Base-by-base conservation (phyloP, 2,113 vertebrate species). In the Taxidea taxus region DNA sequence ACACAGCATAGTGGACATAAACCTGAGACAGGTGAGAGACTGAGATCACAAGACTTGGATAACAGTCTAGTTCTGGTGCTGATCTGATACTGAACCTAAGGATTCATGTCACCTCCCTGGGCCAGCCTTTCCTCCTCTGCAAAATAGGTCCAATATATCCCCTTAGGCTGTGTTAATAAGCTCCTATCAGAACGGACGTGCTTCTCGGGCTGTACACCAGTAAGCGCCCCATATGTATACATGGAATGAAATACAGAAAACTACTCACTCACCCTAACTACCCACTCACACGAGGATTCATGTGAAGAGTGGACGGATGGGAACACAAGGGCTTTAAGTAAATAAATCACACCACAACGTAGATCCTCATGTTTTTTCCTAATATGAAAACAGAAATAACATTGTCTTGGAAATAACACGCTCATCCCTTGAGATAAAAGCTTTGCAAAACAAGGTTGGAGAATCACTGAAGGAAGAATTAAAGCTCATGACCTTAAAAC, bases 401-500 rank as follows among this genome's bases (percentile, higher is more conserved):
- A 60, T 21, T 51, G 13, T 93, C 87, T 95, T 72, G 42, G 78
- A 93, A 94, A 96, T 77, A 87, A 80, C 34, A 72, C 7, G 42
- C 34, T 96, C 92, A 66, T 12, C 77, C 80, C 84, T 91, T 75
- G 81, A 78, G 83, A 74, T 74, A 64, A 85, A 81, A 87, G 87
- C 95, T 97, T 95, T 84, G 75, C 60, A 84, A 90, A 96, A 86
- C 87, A 87, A 90, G 49, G 74, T 51, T 47, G 62, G 87, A 84
- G 95, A 96, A 87, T 58, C 80, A 90, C 68, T 72, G 68, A 93
- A 96, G 88, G 64, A 86, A 93, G 91, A 97, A 82, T 86, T 74
- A 78, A 96, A 95, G 93, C 94, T 89, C 83, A 60, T 91, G 96
- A 95, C 97, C 95, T 97, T 83, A 87, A 97, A 95, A 84, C 3